These are phyloP conservation scores for Alosa sapidissima DNA, from an alignment of 2,797 vertebrate genomes.

Conservation along the genomic window DNA sequence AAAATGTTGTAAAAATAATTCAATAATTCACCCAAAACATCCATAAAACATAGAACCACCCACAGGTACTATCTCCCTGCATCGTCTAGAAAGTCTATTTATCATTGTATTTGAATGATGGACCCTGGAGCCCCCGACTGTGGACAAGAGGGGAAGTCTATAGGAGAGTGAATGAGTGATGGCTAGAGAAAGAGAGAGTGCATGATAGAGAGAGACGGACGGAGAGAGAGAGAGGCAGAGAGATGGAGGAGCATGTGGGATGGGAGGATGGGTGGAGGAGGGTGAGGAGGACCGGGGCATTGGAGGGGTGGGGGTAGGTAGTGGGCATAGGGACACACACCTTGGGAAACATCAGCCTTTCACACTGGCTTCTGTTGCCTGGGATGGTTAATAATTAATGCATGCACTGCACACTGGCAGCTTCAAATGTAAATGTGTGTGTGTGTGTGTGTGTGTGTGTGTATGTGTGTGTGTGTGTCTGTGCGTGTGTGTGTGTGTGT, in stretches of 20 bases:
- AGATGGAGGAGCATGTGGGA: background rate
- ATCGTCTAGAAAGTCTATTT: background rate
- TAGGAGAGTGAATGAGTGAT: slow-evolving; percentile 52
- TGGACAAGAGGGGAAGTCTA: background rate
- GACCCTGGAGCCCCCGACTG: background rate
- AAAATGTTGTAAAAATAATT: background rate
- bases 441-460: background rate
- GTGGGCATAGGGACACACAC: background rate
- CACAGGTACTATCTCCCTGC: background rate
- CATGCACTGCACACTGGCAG: slow-evolving; percentile 53
- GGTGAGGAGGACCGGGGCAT: background rate
- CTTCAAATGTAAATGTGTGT: slow-evolving; percentile 13
- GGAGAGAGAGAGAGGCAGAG: slow-evolving; percentile 17
- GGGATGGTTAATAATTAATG: slow-evolving; percentile 41
- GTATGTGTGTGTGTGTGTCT: background rate
- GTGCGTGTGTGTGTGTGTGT: slow-evolving; percentile 1
- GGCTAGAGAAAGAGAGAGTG: slow-evolving; percentile 40
- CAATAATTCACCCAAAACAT: slow-evolving; percentile 10
- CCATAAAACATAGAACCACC: background rate
- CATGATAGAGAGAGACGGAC: background rate
- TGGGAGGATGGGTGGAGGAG: background rate
- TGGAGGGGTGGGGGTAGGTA: background rate
- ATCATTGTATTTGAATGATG: background rate
- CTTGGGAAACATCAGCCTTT: slow-evolving; percentile 2
- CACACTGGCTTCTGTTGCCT: slow-evolving; percentile 17